Conservation (phyloP, 2,888 invertebrate genomes). For the Rhingia rostrata region DNA sequence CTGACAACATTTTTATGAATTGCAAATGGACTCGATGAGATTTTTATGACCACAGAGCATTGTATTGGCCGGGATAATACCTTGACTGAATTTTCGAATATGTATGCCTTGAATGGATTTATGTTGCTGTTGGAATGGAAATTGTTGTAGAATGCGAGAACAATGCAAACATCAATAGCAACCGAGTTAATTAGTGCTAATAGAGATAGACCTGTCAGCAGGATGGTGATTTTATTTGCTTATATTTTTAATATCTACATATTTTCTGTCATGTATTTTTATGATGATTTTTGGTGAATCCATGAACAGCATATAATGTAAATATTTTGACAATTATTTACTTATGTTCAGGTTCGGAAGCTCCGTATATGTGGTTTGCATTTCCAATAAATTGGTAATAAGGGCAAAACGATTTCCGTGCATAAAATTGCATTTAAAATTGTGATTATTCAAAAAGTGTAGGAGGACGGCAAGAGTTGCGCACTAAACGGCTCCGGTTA, state of each 20-base stretch:
- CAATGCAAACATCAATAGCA: constrained; percentile 32
- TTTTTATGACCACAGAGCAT: constrained; percentile 25
- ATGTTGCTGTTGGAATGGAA: constrained; percentile 28
- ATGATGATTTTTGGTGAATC: no score
- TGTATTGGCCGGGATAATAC: constrained; percentile 5
- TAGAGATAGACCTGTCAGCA: constrained; percentile 12
- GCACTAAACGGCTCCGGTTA: no score
- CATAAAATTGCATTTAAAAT: no score
- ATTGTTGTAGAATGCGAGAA: constrained; percentile 23
- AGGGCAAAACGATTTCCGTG: no score
- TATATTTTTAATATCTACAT: background rate
- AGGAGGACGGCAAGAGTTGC: no score
- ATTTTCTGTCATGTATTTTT: background rate
- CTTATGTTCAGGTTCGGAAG: no score
- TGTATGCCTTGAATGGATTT: constrained; percentile 42
- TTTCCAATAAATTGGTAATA: no score
- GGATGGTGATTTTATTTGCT: background rate
- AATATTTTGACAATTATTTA: no score
- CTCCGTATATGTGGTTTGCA: no score
- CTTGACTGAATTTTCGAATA: background rate
- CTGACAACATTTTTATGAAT: constrained; percentile 43
- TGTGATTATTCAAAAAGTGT: no score
- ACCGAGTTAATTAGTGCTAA: constrained; percentile 40
- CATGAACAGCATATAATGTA: no score
- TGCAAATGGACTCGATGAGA: constrained; percentile 47